A percentile compares a stretch with the other conserved stretches of the same genome.
Conservation (phyloP, 2,113 vertebrate species). For the Pollachius pollachius region DNA sequence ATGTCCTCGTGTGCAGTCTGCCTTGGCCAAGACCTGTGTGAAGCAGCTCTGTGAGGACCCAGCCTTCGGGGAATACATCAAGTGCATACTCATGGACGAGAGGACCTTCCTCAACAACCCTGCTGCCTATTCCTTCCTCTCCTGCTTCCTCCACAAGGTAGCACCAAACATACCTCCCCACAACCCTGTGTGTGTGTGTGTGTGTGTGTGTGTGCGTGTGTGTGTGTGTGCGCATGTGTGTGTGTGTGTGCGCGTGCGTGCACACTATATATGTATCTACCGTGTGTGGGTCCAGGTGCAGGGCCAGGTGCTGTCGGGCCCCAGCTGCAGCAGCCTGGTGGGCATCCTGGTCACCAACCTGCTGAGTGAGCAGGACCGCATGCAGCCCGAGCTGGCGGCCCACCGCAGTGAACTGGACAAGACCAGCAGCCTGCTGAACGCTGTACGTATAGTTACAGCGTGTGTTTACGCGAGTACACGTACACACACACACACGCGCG, state of each 20-base stretch:
- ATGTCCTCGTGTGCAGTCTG: conserved; percentile 71
- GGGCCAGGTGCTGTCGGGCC: conserved; percentile 92
- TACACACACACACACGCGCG: neutral
- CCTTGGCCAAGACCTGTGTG: conserved; percentile 91
- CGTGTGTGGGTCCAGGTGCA: conserved; percentile 73
- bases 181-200: neutral
- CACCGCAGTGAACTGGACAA: conserved; percentile 89
- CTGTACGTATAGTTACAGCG: conserved; percentile 67
- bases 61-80: conserved; percentile 96
- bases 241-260: conserved; percentile 6
- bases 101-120: conserved; percentile 95
- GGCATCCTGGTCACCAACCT: conserved; percentile 91
- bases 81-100: conserved; percentile 97
- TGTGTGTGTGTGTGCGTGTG: neutral
- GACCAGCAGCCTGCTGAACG: conserved; percentile 93
- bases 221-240: neutral
- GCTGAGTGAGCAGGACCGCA: conserved; percentile 90
- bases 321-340: conserved; percentile 92
- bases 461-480: neutral
- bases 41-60: conserved; percentile 97
- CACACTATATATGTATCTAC: too few relatives aligned
- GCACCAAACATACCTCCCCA: neutral
- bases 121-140: conserved; percentile 91
- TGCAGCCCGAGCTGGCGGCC: conserved; percentile 88
- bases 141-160: conserved; percentile 95